Conservation (phyloP, 1,140 invertebrate species). For the Muscidifurax raptorellus region DNA sequence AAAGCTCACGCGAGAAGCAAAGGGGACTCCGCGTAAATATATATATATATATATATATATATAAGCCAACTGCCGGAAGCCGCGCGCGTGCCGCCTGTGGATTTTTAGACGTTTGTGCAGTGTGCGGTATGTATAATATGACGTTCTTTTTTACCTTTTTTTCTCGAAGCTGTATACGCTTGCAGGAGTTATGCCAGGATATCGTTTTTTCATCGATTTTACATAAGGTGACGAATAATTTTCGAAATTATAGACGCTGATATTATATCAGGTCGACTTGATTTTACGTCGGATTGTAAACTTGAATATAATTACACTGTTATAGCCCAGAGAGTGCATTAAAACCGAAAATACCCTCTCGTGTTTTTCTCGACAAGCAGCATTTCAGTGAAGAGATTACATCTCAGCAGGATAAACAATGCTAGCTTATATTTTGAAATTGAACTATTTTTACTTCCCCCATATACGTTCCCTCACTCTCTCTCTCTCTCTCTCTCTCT, state of each 20-base stretch:
- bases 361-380: not conserved
- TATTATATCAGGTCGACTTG: too few species aligned
- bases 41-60: not conserved
- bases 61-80: not conserved
- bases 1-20: not conserved
- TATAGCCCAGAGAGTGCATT: not conserved
- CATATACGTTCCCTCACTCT: not conserved
- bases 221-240: too few species aligned
- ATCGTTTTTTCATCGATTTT: too few species aligned
- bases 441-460: constrained; percentile 27
- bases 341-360: not conserved
- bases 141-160: too few species aligned
- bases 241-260: too few species aligned
- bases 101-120: not conserved
- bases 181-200: too few species aligned
- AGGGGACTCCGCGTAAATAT: not conserved
- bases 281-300: too few species aligned
- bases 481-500: not conserved
- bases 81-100: not conserved
- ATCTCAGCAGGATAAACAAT: not conserved
- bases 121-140: too few species aligned
- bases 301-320: too few species aligned
- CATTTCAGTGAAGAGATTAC: not conserved
- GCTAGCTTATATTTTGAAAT: constrained; percentile 2
- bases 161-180: too few species aligned